Evolutionary conservation across 2,113 vertebrate genomes (phyloP), one percentile per base, ranked within the genome.

Genomic region (Neotoma lepida): DNA sequence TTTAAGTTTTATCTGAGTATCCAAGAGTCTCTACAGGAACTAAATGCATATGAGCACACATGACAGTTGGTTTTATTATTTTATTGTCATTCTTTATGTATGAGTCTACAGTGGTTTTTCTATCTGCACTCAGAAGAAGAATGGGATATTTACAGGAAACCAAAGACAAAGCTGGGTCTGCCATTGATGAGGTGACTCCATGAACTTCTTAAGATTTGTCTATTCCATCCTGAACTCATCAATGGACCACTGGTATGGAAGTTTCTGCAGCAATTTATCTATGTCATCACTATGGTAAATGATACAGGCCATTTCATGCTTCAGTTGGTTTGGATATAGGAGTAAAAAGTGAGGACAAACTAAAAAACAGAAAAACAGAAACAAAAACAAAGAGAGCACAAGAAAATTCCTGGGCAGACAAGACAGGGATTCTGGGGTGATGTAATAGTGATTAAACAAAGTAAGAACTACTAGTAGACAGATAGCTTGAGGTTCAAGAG

Each of bases 251-350:
- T 1, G 0, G 13, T 15, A 70, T 30, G 39, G 26, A 68, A 68
- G 15, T 46, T 90, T 96, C 77, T 92, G 30, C 15, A 63, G 63
- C 74, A 77, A 88, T 49, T 88, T 26, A 74, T 26, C 80, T 86
- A n/a, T 66, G 85, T 90, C 81, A 24, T 70, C 64, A 41, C 20
- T 77, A 88, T 49, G 39, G 24, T 66, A 68, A 68, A 81, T 88
- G 4, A 33, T 71, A 54, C 41, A 56, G 28, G 76, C 9, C 15
- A 81, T 17, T 80, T 63, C 30, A 44, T 66, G 4, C 7, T 90
- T 92, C 41, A 49, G 1, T 84, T 86, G 90, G 33, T 86, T 90
- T 66, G 30, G 78, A 70, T 30, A 89, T 1, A 89, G 51, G 54
- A n/a, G 26, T 86, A 66, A 88, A 41, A 93, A 61, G 61, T 93